phyloP scores from a whole-genome alignment of 2,113 vertebrate genomes.

The Harpagus bidentatus region DNA sequence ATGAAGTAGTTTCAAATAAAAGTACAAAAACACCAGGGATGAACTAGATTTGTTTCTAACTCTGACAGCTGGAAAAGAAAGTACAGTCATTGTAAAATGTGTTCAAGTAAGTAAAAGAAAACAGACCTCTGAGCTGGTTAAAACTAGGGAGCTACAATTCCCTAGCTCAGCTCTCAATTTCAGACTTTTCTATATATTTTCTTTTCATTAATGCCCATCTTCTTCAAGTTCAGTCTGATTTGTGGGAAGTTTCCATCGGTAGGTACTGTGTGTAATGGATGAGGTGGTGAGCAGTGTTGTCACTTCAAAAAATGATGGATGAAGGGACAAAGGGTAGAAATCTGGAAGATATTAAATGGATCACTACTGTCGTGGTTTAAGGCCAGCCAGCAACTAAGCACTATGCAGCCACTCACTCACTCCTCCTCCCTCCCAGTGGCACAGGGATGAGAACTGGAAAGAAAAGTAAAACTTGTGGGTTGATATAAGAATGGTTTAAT shows the following conservation, averaged over 20 bases:
- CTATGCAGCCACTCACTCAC: too few relatives aligned
- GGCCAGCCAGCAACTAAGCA: too few relatives aligned
- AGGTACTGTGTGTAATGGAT: not conserved
- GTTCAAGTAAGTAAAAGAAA: slow-evolving; percentile 48
- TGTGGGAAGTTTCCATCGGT: not conserved
- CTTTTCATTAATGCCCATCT: slow-evolving; percentile 15
- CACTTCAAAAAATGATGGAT: slow-evolving; percentile 41
- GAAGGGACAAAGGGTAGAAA: not conserved
- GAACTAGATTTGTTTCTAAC: slow-evolving; percentile 39
- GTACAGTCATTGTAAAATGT: not conserved
- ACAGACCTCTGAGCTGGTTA: not conserved
- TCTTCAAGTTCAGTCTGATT: slow-evolving; percentile 36
- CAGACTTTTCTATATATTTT: slow-evolving; percentile 29
- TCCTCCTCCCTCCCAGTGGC: too few relatives aligned
- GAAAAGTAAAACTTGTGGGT: too few relatives aligned
- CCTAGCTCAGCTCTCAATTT: not conserved
- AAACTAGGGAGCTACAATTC: not conserved
- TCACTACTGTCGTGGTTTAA: not conserved
- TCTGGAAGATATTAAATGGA: not conserved
- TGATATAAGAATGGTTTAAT: too few relatives aligned
- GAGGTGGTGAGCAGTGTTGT: not conserved
- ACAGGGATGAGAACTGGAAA: too few relatives aligned
- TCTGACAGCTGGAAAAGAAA: slow-evolving; percentile 50
- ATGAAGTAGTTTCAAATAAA: slow-evolving; percentile 59
- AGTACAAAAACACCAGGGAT: slow-evolving; percentile 6